A percentile compares a stretch with the other conserved stretches of the same genome.
Evolutionary conservation across 2,113 vertebrate genomes (phyloP).

Genomic region (Clarias batrachus): DNA sequence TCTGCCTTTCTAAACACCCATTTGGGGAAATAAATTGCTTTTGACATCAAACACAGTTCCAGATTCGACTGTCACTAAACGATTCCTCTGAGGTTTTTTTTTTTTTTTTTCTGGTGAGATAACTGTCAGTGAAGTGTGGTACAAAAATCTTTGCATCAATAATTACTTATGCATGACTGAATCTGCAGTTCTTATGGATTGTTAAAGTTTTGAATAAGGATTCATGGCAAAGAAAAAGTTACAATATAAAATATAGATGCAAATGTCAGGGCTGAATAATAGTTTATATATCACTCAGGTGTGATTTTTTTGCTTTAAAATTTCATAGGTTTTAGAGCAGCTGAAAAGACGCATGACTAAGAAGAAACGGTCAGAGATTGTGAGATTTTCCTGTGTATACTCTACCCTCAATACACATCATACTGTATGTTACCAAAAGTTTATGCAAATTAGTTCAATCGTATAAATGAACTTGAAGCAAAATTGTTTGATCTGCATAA

Average conservation of each 20-base stretch:
- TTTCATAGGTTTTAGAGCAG: background rate
- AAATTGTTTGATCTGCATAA: background rate
- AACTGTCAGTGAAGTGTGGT: conserved; percentile 57
- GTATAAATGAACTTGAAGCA: background rate
- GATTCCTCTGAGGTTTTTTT: conserved; percentile 38
- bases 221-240: background rate
- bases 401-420: too few relatives aligned
- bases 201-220: conserved; percentile 51
- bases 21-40: conserved; percentile 41
- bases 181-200: conserved; percentile 46
- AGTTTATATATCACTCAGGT: background rate
- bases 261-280: conserved; percentile 22
- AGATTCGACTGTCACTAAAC: conserved; percentile 47
- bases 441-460: background rate
- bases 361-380: background rate
- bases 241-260: background rate
- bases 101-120: conserved; percentile 28
- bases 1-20: conserved; percentile 50
- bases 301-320: background rate
- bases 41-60: conserved; percentile 53
- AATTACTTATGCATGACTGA: conserved; percentile 54
- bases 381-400: background rate
- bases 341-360: background rate
- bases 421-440: background rate
- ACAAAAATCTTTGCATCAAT: conserved; percentile 55